A percentile compares a stretch with the other conserved stretches of the same genome.
phyloP scores from a whole-genome alignment of 2,113 vertebrate genomes.

The Psilopogon haemacephalus region DNA sequence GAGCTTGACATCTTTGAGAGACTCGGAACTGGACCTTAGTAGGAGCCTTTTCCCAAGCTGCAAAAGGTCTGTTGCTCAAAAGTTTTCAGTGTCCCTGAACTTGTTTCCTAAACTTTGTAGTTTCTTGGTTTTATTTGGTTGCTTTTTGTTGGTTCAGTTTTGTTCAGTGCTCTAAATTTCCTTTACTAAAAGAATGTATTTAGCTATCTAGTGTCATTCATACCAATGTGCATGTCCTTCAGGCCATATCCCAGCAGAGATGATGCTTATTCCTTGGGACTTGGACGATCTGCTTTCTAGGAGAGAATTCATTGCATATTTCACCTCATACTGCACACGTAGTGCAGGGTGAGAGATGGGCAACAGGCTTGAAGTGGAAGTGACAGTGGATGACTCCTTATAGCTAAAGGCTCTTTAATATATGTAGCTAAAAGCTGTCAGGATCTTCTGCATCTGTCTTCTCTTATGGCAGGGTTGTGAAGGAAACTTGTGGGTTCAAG shows the following conservation, averaged over 20 bases:
- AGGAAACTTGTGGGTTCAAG: neutral
- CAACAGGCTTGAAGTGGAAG: neutral
- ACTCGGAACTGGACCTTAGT: neutral
- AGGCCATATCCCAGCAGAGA: neutral
- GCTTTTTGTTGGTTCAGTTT: neutral
- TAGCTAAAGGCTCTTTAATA: neutral
- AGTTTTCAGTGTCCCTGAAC: neutral
- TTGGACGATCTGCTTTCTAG: neutral
- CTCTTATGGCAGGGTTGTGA: neutral
- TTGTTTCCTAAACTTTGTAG: neutral
- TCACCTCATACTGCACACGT: neutral
- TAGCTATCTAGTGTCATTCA: neutral
- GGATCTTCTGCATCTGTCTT: neutral
- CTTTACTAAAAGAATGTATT: neutral
- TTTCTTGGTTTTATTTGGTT: too few relatives aligned
- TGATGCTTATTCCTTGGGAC: neutral
- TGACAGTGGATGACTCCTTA: neutral
- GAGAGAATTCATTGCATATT: rapidly evolving
- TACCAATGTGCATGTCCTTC: neutral
- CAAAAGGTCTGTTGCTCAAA: neutral
- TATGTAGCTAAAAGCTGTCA: rapidly evolving
- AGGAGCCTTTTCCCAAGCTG: neutral
- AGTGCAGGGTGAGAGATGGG: neutral
- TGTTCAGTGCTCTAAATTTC: neutral
- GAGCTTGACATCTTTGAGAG: neutral